Evolutionary conservation across 2,888 invertebrate species (phyloP), one percentile per base, ranked within the genome.

Genomic region (Ormyrus nitidulus): DNA sequence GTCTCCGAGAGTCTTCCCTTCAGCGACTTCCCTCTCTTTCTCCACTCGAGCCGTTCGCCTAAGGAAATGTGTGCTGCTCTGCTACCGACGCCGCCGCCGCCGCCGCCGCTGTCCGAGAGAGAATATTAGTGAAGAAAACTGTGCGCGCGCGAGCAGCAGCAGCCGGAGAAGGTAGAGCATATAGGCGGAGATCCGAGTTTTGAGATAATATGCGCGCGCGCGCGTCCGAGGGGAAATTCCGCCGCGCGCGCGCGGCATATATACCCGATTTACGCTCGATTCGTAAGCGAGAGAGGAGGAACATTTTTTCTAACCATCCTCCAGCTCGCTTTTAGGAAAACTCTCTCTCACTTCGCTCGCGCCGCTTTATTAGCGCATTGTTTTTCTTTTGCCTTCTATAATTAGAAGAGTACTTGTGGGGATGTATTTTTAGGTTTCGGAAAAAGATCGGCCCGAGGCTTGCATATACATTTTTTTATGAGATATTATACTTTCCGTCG

Each of bases 371-470:
- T 79, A 75, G 78, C 49, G 75, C 65, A 19, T 58, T 68, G 78
- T 74, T 79, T 75, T 81, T 72, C 64, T 54, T 76, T 78, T 72
- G 58, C 34, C 56, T 49, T 66, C 81, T 78, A 81, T 78, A 76
- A 78, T 81, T 78, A 78, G 81, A 79, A 58, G 56, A 72, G 76
- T 78, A 62, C 75, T 81, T 75, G 64, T 11, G 72, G 59, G 78
- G 48, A 13, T 61, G 66, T 81, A 81, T 81, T 81, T 81, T 78
- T 72, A 77, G 81, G 68, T 76, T 59, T 61, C 59, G 5, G 34
- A 61, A 70, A 19, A 34, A 72, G 61, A 75, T 75, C 34, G 34
- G 34, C 34, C 34, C 34, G 34, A 34, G 34, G 34, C 34, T 34
- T 34, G 34, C 34, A 4, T 34, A 34, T 34, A 34, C 34, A 34